phyloP scores from a whole-genome alignment of 2,888 invertebrate genomes.

The Scaptomyza flava region DNA sequence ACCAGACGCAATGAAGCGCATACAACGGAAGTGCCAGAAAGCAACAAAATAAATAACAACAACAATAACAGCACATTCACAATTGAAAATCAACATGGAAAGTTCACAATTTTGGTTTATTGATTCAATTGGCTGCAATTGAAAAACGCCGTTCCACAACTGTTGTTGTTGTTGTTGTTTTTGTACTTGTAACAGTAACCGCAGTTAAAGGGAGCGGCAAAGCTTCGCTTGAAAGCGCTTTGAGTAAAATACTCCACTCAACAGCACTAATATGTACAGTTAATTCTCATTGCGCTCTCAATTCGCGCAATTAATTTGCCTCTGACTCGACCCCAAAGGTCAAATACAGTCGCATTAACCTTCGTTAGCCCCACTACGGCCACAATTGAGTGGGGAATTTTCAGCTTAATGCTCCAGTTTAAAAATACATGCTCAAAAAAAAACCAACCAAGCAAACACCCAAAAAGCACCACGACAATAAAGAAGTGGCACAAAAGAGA shows the following conservation, averaged over 20 bases:
- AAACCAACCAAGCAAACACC: slow-evolving; percentile 20
- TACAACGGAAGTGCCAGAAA: slow-evolving; percentile 59
- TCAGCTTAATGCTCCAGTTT: slow-evolving; percentile 35
- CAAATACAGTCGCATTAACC: slow-evolving; percentile 83
- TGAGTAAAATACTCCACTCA: background rate
- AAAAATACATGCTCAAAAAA: slow-evolving; percentile 32
- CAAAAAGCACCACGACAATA: background rate
- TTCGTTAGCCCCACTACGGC: slow-evolving; percentile 79
- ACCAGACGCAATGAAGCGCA: slow-evolving; percentile 27
- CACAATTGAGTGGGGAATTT: slow-evolving; percentile 61
- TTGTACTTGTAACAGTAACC: slow-evolving; percentile 60
- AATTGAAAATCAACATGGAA: slow-evolving; percentile 53
- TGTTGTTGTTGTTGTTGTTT: slow-evolving; percentile 2
- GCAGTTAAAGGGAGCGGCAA: slow-evolving; percentile 5
- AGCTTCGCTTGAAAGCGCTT: slow-evolving; percentile 18
- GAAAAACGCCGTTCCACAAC: slow-evolving; percentile 22
- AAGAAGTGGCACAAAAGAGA: background rate
- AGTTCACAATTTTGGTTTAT: slow-evolving; percentile 59
- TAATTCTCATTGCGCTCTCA: slow-evolving; percentile 44
- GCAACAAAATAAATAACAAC: slow-evolving; percentile 12
- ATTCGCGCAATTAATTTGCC: slow-evolving; percentile 76
- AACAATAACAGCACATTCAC: slow-evolving; percentile 20
- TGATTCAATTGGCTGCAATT: slow-evolving; percentile 76
- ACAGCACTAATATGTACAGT: slow-evolving; percentile 3
- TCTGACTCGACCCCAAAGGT: slow-evolving; percentile 78